These are phyloP conservation scores for Oasisia sp. DNA, from an alignment of 2,888 invertebrate genomes.

Conservation along the genomic window DNA sequence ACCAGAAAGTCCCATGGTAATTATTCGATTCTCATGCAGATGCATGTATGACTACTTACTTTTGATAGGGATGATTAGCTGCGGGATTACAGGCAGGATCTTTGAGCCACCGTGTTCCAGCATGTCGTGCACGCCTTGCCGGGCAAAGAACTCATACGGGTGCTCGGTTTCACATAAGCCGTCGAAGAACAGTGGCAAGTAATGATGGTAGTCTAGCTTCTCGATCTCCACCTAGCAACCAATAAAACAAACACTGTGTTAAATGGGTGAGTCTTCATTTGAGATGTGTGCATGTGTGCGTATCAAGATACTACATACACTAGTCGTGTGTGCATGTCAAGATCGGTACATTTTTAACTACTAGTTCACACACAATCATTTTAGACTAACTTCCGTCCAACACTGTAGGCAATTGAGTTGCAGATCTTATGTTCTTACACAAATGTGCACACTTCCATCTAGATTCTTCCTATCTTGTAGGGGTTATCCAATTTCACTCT, in stretches of 20 bases:
- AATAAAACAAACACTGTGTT: background rate
- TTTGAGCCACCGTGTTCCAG: conserved; percentile 82
- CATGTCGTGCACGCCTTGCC: conserved; percentile 88
- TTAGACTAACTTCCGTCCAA: too few species aligned
- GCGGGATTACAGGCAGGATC: conserved; percentile 89
- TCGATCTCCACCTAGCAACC: conserved; percentile 79
- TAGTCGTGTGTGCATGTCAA: too few species aligned
- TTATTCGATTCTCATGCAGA: background rate
- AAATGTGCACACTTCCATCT: too few species aligned
- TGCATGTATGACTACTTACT: conserved; percentile 71
- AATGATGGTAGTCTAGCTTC: conserved; percentile 90
- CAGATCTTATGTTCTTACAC: too few species aligned
- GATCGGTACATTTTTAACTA: too few species aligned
- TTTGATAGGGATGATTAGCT: conserved; percentile 92
- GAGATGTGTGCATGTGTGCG: too few species aligned
- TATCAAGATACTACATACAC: too few species aligned
- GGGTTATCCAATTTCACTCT: too few species aligned
- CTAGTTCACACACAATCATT: too few species aligned
- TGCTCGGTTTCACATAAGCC: conserved; percentile 85
- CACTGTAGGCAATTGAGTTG: too few species aligned
- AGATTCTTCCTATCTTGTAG: too few species aligned
- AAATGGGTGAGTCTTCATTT: background rate
- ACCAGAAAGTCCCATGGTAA: background rate
- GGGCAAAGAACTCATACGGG: conserved; percentile 87
- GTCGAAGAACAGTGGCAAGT: conserved; percentile 93